Conservation (phyloP, 2,113 vertebrate species). For the Malurus melanocephalus region DNA sequence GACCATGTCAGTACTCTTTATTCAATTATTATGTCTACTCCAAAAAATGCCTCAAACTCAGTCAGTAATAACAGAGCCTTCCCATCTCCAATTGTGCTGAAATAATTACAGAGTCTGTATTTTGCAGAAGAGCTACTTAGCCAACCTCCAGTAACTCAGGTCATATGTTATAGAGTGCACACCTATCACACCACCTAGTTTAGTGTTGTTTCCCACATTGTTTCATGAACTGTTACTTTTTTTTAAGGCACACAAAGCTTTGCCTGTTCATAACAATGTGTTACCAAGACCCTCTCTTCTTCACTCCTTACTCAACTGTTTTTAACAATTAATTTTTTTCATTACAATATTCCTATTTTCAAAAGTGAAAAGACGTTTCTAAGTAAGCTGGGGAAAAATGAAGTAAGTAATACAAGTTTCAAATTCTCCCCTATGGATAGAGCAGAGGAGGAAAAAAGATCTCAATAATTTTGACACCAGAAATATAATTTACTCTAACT, state of each 20-base stretch:
- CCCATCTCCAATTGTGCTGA: background rate
- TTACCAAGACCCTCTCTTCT: background rate
- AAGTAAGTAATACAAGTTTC: background rate
- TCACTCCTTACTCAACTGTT: background rate
- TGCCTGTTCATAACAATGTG: background rate
- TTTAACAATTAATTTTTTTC: background rate
- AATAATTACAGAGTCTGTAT: background rate
- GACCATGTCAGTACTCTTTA: background rate
- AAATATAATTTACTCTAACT: background rate
- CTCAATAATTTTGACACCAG: background rate
- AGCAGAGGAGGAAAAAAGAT: background rate
- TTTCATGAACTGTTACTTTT: background rate
- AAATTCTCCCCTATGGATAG: background rate
- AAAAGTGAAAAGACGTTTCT: background rate
- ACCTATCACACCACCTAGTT: background rate
- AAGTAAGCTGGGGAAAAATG: background rate
- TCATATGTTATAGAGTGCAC: background rate
- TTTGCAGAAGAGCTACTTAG: background rate
- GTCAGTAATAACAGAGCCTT: background rate
- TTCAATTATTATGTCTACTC: background rate
- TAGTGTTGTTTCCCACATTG: background rate
- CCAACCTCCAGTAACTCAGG: background rate
- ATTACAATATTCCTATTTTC: background rate
- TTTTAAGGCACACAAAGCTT: background rate
- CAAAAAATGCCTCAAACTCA: background rate